Evolutionary conservation across 1,140 invertebrate genomes (phyloP), one percentile per base, ranked within the genome.

Genomic region (Paraescarpia echinospica): DNA sequence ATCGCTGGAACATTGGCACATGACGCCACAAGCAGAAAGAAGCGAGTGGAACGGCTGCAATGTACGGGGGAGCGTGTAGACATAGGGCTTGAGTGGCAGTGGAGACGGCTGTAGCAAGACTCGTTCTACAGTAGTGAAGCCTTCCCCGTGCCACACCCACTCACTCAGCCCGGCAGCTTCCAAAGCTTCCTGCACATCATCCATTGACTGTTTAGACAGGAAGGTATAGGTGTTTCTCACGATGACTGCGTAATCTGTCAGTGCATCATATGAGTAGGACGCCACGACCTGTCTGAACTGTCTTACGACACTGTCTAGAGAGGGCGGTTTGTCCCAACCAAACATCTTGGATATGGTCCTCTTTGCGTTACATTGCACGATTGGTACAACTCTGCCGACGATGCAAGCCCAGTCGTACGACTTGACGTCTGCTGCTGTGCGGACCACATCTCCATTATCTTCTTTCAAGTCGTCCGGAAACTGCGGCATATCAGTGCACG

Each of bases 71-170:
- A 92, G 51, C 9, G 41, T 91, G 88, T 91, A 92, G 27, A 93
- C 89, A 41, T 90, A 93, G 31, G 93, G 93, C 92, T 91, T 35
- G 31, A 93, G 89, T 33, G 90, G 51, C 92, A 93, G 92, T 90
- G 92, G 92, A 35, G 93, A 89, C 90, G 90, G 34, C 31, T 35
- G 34, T 34, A 93, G 91, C 14, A 93, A 89, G 27, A 92, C 89
- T 88, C 89, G 88, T 34, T 77, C 35, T 41, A 91, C 89, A 14
- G 35, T 31, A 35, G 41, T 89, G 92, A 93, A 93, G 22, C 93
- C 93, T 31, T 93, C 92, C 0, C 93, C 93, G 34, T 92, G 92
- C 93, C 93, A 93, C 12, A 92, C 90, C 93, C 93, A 93, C 34
- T 77, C 59, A 18, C 34, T 1, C 9, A 92, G 90, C 33, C 77